Evolutionary conservation across 2,113 vertebrate genomes (phyloP), one percentile per base, ranked within the genome.

Genomic region (Rhineura floridana): DNA sequence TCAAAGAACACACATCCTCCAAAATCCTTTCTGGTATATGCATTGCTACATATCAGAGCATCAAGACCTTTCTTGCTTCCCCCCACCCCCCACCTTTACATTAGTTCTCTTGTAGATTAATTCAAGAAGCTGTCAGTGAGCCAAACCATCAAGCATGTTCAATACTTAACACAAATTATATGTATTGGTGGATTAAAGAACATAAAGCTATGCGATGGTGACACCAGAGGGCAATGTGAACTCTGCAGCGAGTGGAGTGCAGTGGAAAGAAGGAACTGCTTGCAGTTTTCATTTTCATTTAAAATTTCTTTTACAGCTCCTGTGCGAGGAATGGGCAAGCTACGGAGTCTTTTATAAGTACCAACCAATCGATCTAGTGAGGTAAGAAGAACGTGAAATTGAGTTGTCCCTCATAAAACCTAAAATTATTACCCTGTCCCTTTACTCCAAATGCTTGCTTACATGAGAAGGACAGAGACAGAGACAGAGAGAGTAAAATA

Each of bases 271-370:
- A 44, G 80, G 76, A 87, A 21, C 6, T 8, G 0, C 21, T 85
- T 1, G 81, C 72, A 44, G 50, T 30, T 87, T 62, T 84, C 86
- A 13, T 55, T 65, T 89, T 63, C 21, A 67, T 50, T 86, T 81
- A 73, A 81, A 55, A 77, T 69, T 94, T 89, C 80, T 91, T 93
- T 94, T 94, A 7, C 92, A 99, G 99, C 96, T 98, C 77, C 97
- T 99, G 90, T 98, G 98, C 0, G 98, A 99, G 86, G 97, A 99
- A 87, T 99, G 99, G 99, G 99, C 99, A 0, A 98, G 98, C 95
- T 99, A 99, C 0, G 97, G 98, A 0, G 97, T 98, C 90, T 99
- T 99, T 95, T 99, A 99, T 87, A 99, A 99, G 85, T 99, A 98
- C 90, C 99, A 99, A 93, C 99, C 99, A 1, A 98, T 99, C 33